Evolutionary conservation across 2,797 vertebrate genomes (phyloP).

Genomic region (Odontamblyopus rebecca): DNA sequence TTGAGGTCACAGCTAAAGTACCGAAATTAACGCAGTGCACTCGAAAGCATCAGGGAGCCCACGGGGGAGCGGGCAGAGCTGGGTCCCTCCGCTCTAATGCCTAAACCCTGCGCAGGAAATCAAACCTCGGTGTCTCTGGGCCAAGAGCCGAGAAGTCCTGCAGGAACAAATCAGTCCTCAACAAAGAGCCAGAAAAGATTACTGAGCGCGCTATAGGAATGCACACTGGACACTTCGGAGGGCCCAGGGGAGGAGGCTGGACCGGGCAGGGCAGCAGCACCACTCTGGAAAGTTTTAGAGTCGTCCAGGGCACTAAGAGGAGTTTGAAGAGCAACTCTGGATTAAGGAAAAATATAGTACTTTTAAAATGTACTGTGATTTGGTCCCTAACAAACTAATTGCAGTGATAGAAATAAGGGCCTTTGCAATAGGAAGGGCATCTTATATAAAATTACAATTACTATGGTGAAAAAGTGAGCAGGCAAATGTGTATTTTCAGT

Average conservation of each 20-base stretch:
- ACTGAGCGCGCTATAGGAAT: conserved; percentile 72
- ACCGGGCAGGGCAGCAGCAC: conserved; percentile 44
- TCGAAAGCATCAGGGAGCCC: conserved; percentile 66
- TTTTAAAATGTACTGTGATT: no score
- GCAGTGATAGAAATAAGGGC: no score
- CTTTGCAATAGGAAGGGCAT: no score
- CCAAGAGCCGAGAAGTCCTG: conserved; percentile 73
- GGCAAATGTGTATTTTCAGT: no score
- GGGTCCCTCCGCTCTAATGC: conserved; percentile 40
- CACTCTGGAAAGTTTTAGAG: conserved; percentile 63
- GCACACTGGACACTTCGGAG: conserved; percentile 69
- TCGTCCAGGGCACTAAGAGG: conserved; percentile 40
- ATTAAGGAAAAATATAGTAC: conserved; percentile 10
- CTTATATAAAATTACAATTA: no score
- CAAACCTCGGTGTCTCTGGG: conserved; percentile 75
- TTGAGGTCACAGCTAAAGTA: conserved; percentile 76
- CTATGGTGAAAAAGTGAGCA: no score
- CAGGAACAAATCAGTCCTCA: conserved; percentile 76
- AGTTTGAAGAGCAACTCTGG: conserved; percentile 38
- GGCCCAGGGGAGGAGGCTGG: conserved; percentile 62
- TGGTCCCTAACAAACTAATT: neutral
- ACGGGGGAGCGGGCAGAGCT: conserved; percentile 58
- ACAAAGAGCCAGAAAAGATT: conserved; percentile 75
- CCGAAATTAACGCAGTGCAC: conserved; percentile 76
- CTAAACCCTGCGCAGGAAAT: conserved; percentile 73